Conservation (phyloP, 1,140 invertebrate genomes). For the Zaprionus lachaisei region DNA sequence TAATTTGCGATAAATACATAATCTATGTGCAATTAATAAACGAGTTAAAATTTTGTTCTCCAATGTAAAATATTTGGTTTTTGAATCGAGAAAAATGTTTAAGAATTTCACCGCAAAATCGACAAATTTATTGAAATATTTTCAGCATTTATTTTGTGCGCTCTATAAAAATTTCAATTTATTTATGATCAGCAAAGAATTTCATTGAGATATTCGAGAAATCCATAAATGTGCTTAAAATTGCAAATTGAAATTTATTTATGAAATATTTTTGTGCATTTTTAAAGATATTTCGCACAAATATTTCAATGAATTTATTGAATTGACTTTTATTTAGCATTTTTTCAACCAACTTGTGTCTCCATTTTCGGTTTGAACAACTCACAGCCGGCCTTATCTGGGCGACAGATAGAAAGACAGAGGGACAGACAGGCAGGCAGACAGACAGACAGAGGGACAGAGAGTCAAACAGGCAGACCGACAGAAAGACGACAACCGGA, state of each 20-base stretch:
- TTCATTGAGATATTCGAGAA: background rate
- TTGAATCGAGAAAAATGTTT: background rate
- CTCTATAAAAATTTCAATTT: background rate
- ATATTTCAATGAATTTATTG: background rate
- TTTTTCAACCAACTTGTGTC: background rate
- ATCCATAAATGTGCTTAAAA: conserved; percentile 2
- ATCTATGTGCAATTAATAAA: background rate
- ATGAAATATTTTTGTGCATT: background rate
- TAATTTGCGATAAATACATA: conserved; percentile 6
- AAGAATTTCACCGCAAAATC: background rate
- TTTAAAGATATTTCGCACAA: background rate
- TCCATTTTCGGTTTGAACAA: background rate
- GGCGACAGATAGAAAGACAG: background rate
- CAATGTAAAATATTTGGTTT: background rate
- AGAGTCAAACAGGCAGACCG: background rate
- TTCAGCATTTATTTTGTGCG: background rate
- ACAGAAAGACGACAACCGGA: background rate
- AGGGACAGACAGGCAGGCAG: too few species aligned
- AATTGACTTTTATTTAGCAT: background rate
- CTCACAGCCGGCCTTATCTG: background rate
- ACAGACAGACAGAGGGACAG: too few species aligned
- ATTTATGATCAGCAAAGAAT: background rate
- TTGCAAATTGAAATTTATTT: background rate
- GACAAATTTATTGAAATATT: background rate
- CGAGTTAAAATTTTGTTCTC: background rate